These are phyloP conservation scores for Agrypnia vestita DNA, from an alignment of 1,140 invertebrate species.

Conservation along the genomic window DNA sequence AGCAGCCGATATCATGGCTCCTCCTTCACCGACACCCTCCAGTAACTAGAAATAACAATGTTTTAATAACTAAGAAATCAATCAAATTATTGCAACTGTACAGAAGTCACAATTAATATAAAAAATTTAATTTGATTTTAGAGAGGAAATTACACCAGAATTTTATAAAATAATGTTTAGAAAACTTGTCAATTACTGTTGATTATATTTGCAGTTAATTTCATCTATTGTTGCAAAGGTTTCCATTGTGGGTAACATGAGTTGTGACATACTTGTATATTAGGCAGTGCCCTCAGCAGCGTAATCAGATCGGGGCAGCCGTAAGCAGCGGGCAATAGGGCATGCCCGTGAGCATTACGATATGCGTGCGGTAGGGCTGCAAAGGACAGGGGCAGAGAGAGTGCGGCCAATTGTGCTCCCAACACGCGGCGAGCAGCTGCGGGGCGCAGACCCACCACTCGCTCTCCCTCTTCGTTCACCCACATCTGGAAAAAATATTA, in stretches of 20 bases:
- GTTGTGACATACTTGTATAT: slow-evolving; percentile 43
- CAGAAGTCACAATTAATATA: no score
- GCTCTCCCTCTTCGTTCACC: slow-evolving; percentile 58
- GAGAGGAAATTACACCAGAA: no score
- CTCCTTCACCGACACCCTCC: slow-evolving; percentile 53
- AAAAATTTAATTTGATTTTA: no score
- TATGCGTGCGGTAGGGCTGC: slow-evolving; percentile 52
- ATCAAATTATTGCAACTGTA: no score
- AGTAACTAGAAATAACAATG: slow-evolving; percentile 44
- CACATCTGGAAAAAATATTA: slow-evolving; percentile 50
- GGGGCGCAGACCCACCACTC: slow-evolving; percentile 48
- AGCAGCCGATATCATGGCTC: slow-evolving; percentile 21
- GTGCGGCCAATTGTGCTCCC: slow-evolving; percentile 44
- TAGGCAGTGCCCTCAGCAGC: slow-evolving; percentile 48
- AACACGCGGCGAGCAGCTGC: slow-evolving; percentile 49
- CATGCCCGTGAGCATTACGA: slow-evolving; percentile 49
- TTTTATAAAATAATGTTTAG: no score
- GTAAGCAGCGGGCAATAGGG: slow-evolving; percentile 54
- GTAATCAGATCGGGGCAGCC: slow-evolving; percentile 56
- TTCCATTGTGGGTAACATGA: no score
- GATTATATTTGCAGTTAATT: not conserved
- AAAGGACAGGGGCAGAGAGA: slow-evolving; percentile 53
- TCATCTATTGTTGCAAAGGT: no score
- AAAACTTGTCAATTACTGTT: no score
- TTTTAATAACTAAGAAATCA: no score